Evolutionary conservation across 2,888 invertebrate species (phyloP), one percentile per base, ranked within the genome.

Genomic region (Eupeodes latifasciatus): DNA sequence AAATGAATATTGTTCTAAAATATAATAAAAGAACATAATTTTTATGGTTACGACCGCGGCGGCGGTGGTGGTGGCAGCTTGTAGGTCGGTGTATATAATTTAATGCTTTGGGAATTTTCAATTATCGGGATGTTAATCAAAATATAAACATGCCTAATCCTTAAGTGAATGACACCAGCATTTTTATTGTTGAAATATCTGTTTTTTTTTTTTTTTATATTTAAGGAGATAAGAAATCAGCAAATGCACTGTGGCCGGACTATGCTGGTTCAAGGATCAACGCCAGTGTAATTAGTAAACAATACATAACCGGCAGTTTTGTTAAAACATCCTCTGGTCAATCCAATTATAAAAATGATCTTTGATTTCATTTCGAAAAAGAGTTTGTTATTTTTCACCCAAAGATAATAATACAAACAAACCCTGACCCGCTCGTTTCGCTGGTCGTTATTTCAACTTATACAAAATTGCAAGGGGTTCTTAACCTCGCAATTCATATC

Each of bases 111-210:
- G 27, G 72, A 67, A 66, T 72, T 47, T 79, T 83, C 79, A 79
- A 74, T 83, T 72, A 72, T 62, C 51, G 11, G 49, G 27, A 12
- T 51, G 90, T 90, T 89, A 89, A 90, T 89, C 90, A 87, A 85
- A 87, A 90, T 81, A 88, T 85, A 86, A 82, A 69, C 67, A 77
- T 61, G 10, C 47, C 47, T 2, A 62, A 53, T 19, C 66, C 40
- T 47, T 61, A 34, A 7, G 11, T 11, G 64, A 51, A 36, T 6
- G 19, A 69, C 16, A 57, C 49, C 66, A 71, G 78, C 57, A 66
- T 78, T 44, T 53, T 57, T 44, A 44, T 57, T 16, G 27, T 69
- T 44, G 16, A n/a, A 40, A 69, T 78, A 61, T 69, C 61, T 61
- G 12, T 71, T 69, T 53, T 10, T 59, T 27, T 3, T 27, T 27